These are phyloP conservation scores for Tragelaphus strepsiceros DNA, from an alignment of 2,113 vertebrate genomes.

Conservation along the genomic window DNA sequence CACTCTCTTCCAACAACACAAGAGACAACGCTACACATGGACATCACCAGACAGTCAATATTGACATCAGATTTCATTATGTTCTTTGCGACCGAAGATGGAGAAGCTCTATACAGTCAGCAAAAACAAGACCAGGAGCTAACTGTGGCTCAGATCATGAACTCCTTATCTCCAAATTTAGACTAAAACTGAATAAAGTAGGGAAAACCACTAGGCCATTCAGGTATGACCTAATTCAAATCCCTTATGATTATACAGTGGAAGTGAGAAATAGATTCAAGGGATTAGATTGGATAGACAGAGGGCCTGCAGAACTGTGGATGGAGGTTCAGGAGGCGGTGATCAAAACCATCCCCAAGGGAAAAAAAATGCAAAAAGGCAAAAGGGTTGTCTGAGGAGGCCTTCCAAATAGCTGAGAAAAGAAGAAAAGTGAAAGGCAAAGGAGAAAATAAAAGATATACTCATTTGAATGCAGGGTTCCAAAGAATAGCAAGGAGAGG, in stretches of 20 bases:
- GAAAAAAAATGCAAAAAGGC: neutral
- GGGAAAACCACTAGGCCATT: neutral
- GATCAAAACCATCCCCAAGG: neutral
- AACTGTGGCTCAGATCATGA: neutral
- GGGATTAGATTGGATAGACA: neutral
- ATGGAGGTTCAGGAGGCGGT: neutral
- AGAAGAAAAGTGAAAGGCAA: neutral
- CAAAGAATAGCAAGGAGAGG: neutral
- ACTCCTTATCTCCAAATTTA: neutral
- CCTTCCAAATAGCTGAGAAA: neutral
- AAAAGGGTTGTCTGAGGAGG: neutral
- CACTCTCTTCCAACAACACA: neutral
- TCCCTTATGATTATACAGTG: neutral
- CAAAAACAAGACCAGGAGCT: neutral
- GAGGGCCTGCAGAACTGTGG: neutral
- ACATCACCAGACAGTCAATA: neutral
- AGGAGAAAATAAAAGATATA: neutral
- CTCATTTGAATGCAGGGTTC: neutral
- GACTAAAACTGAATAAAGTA: neutral
- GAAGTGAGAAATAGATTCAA: neutral
- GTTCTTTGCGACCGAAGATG: accelerated
- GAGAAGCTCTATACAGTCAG: neutral
- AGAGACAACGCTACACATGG: neutral
- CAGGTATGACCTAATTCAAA: neutral
- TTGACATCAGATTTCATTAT: neutral